Evolutionary conservation across 2,113 vertebrate genomes (phyloP).

Genomic region (Vidua macroura): DNA sequence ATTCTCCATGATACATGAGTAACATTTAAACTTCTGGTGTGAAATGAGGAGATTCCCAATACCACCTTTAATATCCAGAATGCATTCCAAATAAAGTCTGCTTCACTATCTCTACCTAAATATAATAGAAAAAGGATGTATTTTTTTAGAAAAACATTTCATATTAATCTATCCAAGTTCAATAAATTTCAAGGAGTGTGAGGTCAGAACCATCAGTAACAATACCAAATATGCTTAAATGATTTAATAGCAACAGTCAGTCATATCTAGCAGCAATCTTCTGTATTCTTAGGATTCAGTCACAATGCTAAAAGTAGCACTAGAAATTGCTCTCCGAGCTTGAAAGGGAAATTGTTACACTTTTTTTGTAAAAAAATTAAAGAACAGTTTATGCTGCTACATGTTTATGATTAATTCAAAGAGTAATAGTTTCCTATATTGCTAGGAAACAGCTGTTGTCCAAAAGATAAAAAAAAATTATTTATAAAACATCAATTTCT

Average conservation of each 20-base stretch:
- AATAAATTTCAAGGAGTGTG: not conserved
- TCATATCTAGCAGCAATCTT: not conserved
- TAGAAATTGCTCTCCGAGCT: not conserved
- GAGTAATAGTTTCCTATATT: not conserved
- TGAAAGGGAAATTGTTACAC: not conserved
- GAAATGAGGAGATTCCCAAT: not conserved
- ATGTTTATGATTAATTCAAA: not conserved
- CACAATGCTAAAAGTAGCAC: not conserved
- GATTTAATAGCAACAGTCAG: not conserved
- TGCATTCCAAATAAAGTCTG: not conserved
- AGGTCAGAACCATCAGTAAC: not conserved
- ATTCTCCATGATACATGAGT: not conserved
- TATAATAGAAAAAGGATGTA: not conserved
- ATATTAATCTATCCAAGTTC: not conserved
- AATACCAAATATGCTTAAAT: not conserved
- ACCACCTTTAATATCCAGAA: not conserved
- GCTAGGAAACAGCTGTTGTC: not conserved
- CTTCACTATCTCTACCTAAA: not conserved
- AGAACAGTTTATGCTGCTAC: not conserved
- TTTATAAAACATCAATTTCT: not conserved
- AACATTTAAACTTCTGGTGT: not conserved
- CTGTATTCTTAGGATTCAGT: not conserved
- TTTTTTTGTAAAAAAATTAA: not conserved
- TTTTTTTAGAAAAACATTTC: not conserved
- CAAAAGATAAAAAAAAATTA: not conserved